Evolutionary conservation across 1,140 invertebrate genomes (phyloP), one percentile per base, ranked within the genome.

Genomic region (Melanaphis sacchari): DNA sequence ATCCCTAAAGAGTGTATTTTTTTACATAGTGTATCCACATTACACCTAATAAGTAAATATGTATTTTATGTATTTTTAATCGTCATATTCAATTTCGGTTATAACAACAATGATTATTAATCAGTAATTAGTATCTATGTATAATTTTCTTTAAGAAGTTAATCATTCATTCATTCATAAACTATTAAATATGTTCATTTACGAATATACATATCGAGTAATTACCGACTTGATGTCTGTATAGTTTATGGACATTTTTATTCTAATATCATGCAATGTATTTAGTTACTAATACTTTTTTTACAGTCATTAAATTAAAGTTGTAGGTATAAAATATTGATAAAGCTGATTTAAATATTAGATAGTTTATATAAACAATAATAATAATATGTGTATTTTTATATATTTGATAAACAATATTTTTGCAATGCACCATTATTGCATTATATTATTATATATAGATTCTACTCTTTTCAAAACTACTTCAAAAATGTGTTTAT

Each of bases 241-340:
- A 76, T 5, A n/a, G 5, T 76, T 76, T 76, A 76, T 76, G n/a
- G 31, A n/a, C 31, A 76, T 76, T n/a, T 76, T 76, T 76, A n/a
- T 76, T 76, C 59, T 76, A 76, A 76, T n/a, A 76, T 76, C 3
- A n/a, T n/a, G 59, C 31, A 76, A 76, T 76, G n/a, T 36, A 3
- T 31, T 66, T 66, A 15, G 15, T 76, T 66, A n/a, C n/a, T 31
- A 31, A 66, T n/a, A n/a, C 59, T n/a, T 76, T 76, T 76, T n/a
- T n/a, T 66, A 31, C 11, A 31, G 31, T 66, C 59, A 11, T 66
- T 66, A 18, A n/a, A 76, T 76, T 18, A n/a, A 76, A n/a, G 26
- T n/a, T 76, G n/a, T n/a, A 76, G n/a, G 59, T 76, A 18, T 76
- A 76, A n/a, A 76, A 76, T n/a, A 76, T 76, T 76, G 59, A 76